Percentiles rank a stretch among this genome's conserved stretches.
Evolutionary conservation across 2,888 invertebrate genomes (phyloP).

Genomic region (Nomada ferruginata): DNA sequence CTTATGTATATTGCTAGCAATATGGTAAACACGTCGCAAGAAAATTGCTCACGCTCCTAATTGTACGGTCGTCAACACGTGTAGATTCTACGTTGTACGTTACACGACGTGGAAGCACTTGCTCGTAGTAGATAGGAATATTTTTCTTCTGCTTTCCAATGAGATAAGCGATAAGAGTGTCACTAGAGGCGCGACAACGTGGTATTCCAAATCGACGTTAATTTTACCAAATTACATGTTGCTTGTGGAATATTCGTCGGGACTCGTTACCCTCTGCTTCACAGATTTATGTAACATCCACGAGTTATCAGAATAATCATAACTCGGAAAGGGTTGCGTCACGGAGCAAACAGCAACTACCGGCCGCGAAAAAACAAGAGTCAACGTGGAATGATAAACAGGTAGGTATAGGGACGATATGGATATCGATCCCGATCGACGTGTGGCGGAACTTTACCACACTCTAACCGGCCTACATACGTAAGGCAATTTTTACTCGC

Average conservation of each 20-base stretch:
- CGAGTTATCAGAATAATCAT: constrained; percentile 4
- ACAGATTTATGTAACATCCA: not conserved
- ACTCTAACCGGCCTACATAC: not conserved
- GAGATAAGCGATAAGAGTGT: constrained; percentile 27
- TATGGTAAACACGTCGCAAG: no score
- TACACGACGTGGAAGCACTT: no score
- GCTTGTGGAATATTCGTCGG: not conserved
- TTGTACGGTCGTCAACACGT: no score
- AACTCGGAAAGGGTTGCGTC: not conserved
- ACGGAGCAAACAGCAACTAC: not conserved
- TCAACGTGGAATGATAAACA: constrained; percentile 4
- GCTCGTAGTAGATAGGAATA: no score
- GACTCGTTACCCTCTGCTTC: not conserved
- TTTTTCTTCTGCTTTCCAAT: not conserved
- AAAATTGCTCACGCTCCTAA: no score
- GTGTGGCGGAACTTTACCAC: not conserved
- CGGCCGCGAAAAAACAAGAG: not conserved
- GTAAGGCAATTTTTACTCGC: not conserved
- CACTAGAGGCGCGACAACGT: no score
- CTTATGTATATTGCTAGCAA: not conserved
- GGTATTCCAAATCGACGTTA: not conserved
- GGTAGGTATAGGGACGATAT: not conserved
- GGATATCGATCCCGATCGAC: not conserved
- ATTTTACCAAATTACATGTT: not conserved
- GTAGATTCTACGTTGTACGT: no score